Percentiles rank a stretch among this genome's conserved stretches.
Evolutionary conservation across 2,797 vertebrate species (phyloP).

Genomic region (Euthynnus affinis): DNA sequence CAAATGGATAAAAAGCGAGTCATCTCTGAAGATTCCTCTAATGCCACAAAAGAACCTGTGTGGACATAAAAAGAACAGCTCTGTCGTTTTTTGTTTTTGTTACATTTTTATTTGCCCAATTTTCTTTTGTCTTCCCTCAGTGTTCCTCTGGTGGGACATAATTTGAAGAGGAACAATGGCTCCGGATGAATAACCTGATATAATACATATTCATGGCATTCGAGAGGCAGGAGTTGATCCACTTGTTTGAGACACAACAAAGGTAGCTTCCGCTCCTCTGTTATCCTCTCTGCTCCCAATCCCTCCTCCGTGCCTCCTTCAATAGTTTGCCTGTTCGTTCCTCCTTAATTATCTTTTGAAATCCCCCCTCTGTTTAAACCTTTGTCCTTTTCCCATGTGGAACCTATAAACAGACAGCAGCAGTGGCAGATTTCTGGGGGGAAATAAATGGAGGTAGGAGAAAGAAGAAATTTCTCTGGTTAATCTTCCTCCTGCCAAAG

Average conservation of each 20-base stretch:
- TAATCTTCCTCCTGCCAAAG: constrained; percentile 55
- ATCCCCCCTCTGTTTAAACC: constrained; percentile 76
- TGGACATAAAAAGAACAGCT: constrained; percentile 66
- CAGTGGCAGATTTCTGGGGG: constrained; percentile 43
- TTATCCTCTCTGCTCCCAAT: constrained; percentile 79
- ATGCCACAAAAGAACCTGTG: constrained; percentile 59
- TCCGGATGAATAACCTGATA: constrained; percentile 71
- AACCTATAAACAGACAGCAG: constrained; percentile 77
- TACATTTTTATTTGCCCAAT: constrained; percentile 61
- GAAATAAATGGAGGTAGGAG: constrained; percentile 42
- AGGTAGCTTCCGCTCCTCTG: constrained; percentile 75
- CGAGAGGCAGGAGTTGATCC: constrained; percentile 73
- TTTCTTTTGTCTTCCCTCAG: constrained; percentile 61
- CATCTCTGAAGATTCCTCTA: constrained; percentile 60
- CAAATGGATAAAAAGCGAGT: constrained; percentile 53
- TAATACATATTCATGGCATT: constrained; percentile 81
- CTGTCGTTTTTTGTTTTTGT: constrained; percentile 44
- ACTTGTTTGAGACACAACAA: constrained; percentile 79
- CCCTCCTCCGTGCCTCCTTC: constrained; percentile 66
- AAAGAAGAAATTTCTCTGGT: constrained; percentile 33
- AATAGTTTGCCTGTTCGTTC: constrained; percentile 75
- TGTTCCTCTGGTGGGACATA: constrained; percentile 65
- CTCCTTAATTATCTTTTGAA: constrained; percentile 83
- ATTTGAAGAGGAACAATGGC: constrained; percentile 75
- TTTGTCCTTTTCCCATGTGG: constrained; percentile 74